Conservation (phyloP, 2,888 invertebrate genomes). For the Cremastinae sp. region DNA sequence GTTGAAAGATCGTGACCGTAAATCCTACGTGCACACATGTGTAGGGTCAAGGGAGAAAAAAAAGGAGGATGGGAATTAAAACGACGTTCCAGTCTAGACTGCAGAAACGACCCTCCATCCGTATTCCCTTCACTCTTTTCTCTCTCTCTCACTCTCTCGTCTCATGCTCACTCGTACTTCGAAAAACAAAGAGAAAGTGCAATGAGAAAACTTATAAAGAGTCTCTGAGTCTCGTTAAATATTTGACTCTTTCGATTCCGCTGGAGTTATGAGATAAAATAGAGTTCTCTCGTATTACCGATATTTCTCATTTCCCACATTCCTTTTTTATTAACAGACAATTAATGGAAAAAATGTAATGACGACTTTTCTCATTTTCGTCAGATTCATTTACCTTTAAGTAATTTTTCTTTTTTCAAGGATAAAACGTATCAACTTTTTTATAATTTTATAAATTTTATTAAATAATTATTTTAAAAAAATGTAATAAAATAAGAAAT, state of each 20-base stretch:
- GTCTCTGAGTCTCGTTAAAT: constrained; percentile 72
- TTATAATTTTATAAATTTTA: too few relatives aligned
- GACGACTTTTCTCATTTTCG: too few relatives aligned
- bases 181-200: constrained; percentile 70
- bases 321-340: too few relatives aligned
- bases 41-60: constrained; percentile 57
- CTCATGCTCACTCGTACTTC: constrained; percentile 20
- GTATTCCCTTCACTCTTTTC: too few relatives aligned
- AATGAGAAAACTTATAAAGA: constrained; percentile 74
- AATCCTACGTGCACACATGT: background rate
- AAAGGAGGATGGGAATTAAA: constrained; percentile 56
- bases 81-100: constrained; percentile 32
- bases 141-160: constrained; percentile 3
- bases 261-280: constrained; percentile 70
- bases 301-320: too few relatives aligned
- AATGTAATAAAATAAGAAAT: too few relatives aligned
- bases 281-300: background rate
- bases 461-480: too few relatives aligned
- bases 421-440: too few relatives aligned
- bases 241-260: constrained; percentile 74
- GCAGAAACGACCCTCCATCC: too few relatives aligned
- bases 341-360: too few relatives aligned
- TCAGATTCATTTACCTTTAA: too few relatives aligned
- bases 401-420: too few relatives aligned
- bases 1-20: background rate